A percentile compares a stretch with the other conserved stretches of the same genome.
These are phyloP conservation scores for Cyclura pinguis DNA, from an alignment of 2,797 vertebrate genomes.

Conservation along the genomic window DNA sequence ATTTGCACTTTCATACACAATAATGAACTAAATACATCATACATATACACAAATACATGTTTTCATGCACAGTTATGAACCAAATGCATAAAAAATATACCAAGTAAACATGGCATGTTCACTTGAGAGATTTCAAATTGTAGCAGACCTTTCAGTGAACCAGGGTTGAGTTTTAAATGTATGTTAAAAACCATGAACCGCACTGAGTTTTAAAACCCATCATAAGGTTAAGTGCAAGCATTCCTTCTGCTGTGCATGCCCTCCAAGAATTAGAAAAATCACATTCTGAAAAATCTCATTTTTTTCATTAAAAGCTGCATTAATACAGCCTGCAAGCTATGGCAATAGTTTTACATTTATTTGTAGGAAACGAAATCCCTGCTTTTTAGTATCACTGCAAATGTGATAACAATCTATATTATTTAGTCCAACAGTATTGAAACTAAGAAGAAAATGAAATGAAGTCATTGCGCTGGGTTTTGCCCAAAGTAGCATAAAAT, in stretches of 20 bases:
- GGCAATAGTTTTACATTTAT: constrained; percentile 22
- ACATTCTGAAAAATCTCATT: not conserved
- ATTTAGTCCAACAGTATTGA: constrained; percentile 52
- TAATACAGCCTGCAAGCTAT: constrained; percentile 9
- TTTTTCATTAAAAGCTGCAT: constrained; percentile 26
- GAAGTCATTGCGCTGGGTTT: constrained; percentile 8
- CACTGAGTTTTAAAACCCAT: constrained; percentile 39
- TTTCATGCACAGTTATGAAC: constrained; percentile 11
- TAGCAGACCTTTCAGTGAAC: constrained; percentile 38
- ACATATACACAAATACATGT: not conserved
- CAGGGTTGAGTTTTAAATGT: constrained; percentile 27
- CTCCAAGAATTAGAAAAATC: constrained; percentile 24
- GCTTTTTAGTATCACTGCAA: constrained; percentile 36
- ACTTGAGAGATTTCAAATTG: not conserved
- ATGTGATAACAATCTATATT: constrained; percentile 51
- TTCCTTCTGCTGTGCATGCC: constrained; percentile 24
- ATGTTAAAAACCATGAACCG: constrained; percentile 22
- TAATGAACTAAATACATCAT: not conserved
- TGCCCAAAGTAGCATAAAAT: constrained; percentile 54
- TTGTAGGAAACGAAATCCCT: constrained; percentile 45
- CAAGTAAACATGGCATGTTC: not conserved
- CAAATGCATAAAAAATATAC: not conserved
- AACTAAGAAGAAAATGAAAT: constrained; percentile 43
- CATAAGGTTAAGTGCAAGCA: constrained; percentile 55
- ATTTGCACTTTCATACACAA: constrained; percentile 15